Evolutionary conservation across 2,888 invertebrate genomes (phyloP).

Genomic region (Hirtodrosophila trivittata): DNA sequence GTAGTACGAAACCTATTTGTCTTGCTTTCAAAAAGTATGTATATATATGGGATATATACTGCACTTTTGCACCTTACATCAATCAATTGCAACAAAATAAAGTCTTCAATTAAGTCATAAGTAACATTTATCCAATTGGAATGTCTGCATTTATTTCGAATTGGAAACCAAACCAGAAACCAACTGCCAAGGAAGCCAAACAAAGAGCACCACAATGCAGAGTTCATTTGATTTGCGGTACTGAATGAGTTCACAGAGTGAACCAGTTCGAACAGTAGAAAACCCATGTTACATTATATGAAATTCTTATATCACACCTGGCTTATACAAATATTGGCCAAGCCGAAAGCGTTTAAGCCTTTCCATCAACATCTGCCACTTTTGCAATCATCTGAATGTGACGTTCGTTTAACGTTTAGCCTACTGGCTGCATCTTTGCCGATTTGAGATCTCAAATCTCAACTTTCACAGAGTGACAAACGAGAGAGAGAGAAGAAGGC

Average conservation of each 20-base stretch:
- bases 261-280: too few relatives aligned
- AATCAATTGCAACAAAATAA: too few relatives aligned
- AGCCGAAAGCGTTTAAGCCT: constrained; percentile 6
- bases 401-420: constrained; percentile 9
- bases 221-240: constrained; percentile 30
- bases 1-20: constrained; percentile 27
- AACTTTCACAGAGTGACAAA: constrained; percentile 46
- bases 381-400: constrained; percentile 19
- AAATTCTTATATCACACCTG: constrained; percentile 11
- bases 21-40: neutral
- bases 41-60: too few relatives aligned
- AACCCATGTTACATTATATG: neutral
- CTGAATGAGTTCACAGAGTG: too few relatives aligned
- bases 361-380: constrained; percentile 7
- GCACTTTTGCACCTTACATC: too few relatives aligned
- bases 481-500: neutral
- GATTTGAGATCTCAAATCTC: neutral
- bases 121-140: constrained; percentile 1
- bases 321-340: constrained; percentile 1
- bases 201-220: constrained; percentile 39
- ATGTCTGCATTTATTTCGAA: constrained; percentile 9
- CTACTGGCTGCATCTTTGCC: constrained; percentile 3
- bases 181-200: constrained; percentile 31
- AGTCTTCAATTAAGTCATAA: too few relatives aligned
- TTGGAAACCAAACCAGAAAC: neutral